Evolutionary conservation across 2,888 invertebrate genomes (phyloP).

Genomic region (Melanophora roralis): DNA sequence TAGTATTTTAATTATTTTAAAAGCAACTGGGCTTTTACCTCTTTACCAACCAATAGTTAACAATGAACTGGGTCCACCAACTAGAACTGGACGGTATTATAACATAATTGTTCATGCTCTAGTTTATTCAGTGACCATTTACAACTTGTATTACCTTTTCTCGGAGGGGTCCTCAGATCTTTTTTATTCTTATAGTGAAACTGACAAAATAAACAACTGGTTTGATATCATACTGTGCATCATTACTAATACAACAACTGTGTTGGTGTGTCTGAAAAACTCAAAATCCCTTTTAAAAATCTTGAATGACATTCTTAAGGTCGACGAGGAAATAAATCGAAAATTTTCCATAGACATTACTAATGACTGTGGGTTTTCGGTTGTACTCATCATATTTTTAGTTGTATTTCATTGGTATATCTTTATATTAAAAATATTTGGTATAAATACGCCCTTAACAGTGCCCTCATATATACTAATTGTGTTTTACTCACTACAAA

Average conservation of each 20-base stretch:
- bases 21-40: conserved; percentile 71
- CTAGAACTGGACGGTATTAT: conserved; percentile 68
- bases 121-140: conserved; percentile 68
- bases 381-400: conserved; percentile 67
- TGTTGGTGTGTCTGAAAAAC: conserved; percentile 70
- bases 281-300: conserved; percentile 68
- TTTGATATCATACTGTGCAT: conserved; percentile 72
- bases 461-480: conserved; percentile 68
- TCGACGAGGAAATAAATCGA: conserved; percentile 71
- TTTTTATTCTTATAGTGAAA: conserved; percentile 68
- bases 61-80: conserved; percentile 71
- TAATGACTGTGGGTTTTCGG: conserved; percentile 69
- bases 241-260: conserved; percentile 69
- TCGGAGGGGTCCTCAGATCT: conserved; percentile 66
- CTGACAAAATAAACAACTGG: conserved; percentile 73
- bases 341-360: conserved; percentile 66
- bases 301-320: conserved; percentile 71
- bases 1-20: conserved; percentile 68
- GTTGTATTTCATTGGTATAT: conserved; percentile 70
- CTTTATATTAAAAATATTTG: conserved; percentile 66
- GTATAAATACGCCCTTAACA: conserved; percentile 60
- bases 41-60: conserved; percentile 69
- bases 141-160: conserved; percentile 70
- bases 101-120: conserved; percentile 69
- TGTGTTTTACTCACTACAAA: conserved; percentile 70